Conservation (phyloP, 1,140 invertebrate species). For the Musca domestica region DNA sequence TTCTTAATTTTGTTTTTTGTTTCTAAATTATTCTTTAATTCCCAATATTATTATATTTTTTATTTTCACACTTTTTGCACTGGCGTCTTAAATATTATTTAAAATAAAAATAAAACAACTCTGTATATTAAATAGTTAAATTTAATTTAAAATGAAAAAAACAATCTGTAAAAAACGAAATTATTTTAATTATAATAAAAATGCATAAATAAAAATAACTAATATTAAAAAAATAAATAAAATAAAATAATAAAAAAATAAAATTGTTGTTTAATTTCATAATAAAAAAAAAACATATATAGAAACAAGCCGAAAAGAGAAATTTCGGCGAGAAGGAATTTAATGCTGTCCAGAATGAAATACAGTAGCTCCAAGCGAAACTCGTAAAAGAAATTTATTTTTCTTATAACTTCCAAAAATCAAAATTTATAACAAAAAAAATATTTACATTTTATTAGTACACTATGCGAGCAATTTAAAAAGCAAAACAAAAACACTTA, state of each 20-base stretch:
- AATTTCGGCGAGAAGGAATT: no score
- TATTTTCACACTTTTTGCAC: conserved; percentile 45
- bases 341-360: no score
- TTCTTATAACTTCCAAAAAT: no score
- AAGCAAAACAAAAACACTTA: no score
- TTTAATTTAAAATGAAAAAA: conserved; percentile 44
- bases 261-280: neutral
- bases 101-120: conserved; percentile 23
- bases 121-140: conserved; percentile 51
- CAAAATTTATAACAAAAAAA: no score
- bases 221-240: conserved; percentile 46
- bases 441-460: no score
- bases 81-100: conserved; percentile 33
- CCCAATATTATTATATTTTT: conserved; percentile 12
- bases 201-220: conserved; percentile 52
- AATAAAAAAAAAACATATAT: no score
- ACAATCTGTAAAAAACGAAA: conserved; percentile 29
- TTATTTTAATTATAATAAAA: conserved; percentile 39
- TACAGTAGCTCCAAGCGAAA: no score
- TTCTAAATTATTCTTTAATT: conserved; percentile 25
- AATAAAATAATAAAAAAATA: conserved; percentile 31
- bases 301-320: no score
- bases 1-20: conserved; percentile 9
- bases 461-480: no score
- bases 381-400: no score